Evolutionary conservation across 2,888 invertebrate species (phyloP).

Genomic region (Brachycybe producta): DNA sequence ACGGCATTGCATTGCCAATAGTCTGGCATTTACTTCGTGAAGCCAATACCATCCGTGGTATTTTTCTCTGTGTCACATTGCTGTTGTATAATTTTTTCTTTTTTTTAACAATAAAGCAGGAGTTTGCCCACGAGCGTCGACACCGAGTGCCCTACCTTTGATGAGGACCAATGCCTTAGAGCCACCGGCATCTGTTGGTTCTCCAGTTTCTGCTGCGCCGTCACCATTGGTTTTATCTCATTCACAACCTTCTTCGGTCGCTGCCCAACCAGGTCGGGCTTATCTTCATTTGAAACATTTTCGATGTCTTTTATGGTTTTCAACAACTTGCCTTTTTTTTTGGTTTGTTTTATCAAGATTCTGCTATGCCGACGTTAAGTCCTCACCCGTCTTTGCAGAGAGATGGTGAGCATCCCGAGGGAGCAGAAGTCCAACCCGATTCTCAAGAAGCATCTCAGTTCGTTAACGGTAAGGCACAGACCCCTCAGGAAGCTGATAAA

Average conservation of each 20-base stretch:
- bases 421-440: constrained; percentile 22
- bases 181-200: constrained; percentile 46
- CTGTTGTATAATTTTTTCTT: too few relatives aligned
- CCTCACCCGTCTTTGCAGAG: constrained; percentile 48
- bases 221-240: constrained; percentile 49
- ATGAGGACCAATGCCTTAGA: constrained; percentile 38
- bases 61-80: too few relatives aligned
- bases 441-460: constrained; percentile 32
- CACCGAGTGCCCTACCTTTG: constrained; percentile 38
- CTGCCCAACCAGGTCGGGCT: constrained; percentile 39
- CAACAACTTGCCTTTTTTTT: too few relatives aligned
- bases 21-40: too few relatives aligned
- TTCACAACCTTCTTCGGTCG: constrained; percentile 55
- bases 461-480: constrained; percentile 12
- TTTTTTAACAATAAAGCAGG: too few relatives aligned
- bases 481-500: constrained; percentile 16
- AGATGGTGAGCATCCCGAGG: constrained; percentile 15
- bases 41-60: too few relatives aligned
- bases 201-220: constrained; percentile 52
- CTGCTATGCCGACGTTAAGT: constrained; percentile 56
- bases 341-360: constrained; percentile 34
- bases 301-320: constrained; percentile 1
- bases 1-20: too few relatives aligned
- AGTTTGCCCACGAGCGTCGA: constrained; percentile 21
- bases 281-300: background rate